These are phyloP conservation scores for Todiramphus chloris DNA, from an alignment of 2,113 vertebrate genomes.

Conservation along the genomic window DNA sequence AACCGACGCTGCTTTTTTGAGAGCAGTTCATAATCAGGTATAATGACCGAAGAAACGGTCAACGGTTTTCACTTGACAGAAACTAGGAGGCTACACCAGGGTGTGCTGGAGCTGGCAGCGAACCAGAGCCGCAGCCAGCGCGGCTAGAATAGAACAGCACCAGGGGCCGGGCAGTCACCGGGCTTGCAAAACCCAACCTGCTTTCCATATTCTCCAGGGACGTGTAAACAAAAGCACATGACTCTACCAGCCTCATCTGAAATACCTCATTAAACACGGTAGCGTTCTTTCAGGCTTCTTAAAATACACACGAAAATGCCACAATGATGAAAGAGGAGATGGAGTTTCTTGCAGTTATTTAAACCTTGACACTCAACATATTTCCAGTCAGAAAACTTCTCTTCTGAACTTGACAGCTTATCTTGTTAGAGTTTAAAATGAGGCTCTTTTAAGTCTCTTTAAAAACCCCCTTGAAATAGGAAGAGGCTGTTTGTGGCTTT, in stretches of 20 bases:
- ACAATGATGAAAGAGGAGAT: constrained; percentile 46
- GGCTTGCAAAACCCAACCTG: constrained; percentile 10
- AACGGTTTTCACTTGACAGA: background rate
- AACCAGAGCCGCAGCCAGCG: background rate
- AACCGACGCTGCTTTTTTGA: background rate
- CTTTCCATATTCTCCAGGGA: constrained; percentile 25
- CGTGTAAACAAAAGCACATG: constrained; percentile 25
- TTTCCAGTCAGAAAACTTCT: constrained; percentile 35
- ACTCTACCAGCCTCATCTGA: constrained; percentile 10
- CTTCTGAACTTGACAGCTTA: constrained; percentile 50
- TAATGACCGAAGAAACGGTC: background rate
- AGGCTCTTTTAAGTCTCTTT: constrained; percentile 36
- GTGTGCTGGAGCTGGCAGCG: background rate
- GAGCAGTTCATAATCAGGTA: background rate
- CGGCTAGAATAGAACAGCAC: background rate
- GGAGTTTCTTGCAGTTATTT: constrained; percentile 47
- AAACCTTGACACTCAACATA: constrained; percentile 32
- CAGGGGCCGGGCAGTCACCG: background rate
- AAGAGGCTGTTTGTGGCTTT: constrained; percentile 50
- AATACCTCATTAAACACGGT: constrained; percentile 56
- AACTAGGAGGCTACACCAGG: background rate
- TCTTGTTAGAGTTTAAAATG: constrained; percentile 56
- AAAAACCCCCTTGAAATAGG: constrained; percentile 14
- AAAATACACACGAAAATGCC: constrained; percentile 20
- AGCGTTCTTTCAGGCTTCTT: constrained; percentile 24